These are phyloP conservation scores for Drosophila subobscura DNA, from an alignment of 1,140 invertebrate genomes.

Conservation along the genomic window DNA sequence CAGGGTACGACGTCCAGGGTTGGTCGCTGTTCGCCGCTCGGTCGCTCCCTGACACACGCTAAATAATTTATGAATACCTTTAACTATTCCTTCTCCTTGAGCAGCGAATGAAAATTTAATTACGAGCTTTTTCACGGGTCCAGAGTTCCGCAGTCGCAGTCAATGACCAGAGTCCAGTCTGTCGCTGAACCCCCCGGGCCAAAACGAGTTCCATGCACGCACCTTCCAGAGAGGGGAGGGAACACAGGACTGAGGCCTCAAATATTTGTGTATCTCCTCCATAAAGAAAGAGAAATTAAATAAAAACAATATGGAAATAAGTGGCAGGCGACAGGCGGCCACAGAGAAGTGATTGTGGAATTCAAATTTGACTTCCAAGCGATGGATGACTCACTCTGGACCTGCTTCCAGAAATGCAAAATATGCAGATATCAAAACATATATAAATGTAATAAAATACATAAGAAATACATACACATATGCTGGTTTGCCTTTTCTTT, in stretches of 20 bases:
- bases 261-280: no score
- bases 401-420: neutral
- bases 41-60: constrained; percentile 28
- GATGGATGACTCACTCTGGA: no score
- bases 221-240: neutral
- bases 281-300: constrained; percentile 4
- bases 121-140: constrained; percentile 72
- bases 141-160: constrained; percentile 37
- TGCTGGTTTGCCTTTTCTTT: neutral
- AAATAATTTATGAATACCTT: constrained; percentile 61
- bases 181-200: constrained; percentile 3
- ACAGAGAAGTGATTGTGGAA: constrained; percentile 2
- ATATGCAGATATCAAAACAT: no score
- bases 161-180: constrained; percentile 39
- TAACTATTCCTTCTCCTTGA: constrained; percentile 44
- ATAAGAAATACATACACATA: neutral
- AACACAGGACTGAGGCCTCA: no score
- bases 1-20: constrained; percentile 32
- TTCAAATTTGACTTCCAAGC: no score
- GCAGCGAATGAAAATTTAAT: constrained; percentile 73
- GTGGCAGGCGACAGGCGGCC: neutral
- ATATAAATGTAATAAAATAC: neutral
- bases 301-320: constrained; percentile 4
- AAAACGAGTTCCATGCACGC: constrained; percentile 3
- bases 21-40: constrained; percentile 15